Conservation (phyloP, 2,113 vertebrate genomes). For the Gallinago media region DNA sequence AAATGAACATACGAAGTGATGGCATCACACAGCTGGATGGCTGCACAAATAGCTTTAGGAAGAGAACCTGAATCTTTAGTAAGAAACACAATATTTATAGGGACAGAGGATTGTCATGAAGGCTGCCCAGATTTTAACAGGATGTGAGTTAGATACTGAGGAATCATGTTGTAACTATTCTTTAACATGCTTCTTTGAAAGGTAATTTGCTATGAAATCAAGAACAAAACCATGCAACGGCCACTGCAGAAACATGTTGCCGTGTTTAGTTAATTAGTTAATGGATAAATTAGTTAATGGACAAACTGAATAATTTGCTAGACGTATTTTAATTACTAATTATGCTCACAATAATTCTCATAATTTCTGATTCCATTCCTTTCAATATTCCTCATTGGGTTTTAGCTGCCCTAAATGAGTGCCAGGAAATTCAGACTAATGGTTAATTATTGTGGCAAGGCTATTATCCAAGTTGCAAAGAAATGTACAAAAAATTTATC, state of each 20-base stretch:
- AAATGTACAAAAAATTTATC: neutral
- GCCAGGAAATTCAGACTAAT: neutral
- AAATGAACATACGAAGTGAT: neutral
- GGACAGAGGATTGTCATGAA: neutral
- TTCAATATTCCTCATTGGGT: neutral
- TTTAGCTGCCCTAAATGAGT: neutral
- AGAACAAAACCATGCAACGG: neutral
- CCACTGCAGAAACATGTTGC: neutral
- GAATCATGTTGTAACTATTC: neutral
- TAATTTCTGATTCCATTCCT: neutral
- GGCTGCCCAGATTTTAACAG: neutral
- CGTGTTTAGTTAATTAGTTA: neutral
- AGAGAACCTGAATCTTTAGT: neutral
- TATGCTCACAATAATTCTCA: neutral
- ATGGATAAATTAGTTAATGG: neutral
- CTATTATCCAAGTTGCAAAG: neutral
- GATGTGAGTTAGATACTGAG: neutral
- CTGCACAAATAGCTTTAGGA: neutral
- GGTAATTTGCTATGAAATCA: neutral
- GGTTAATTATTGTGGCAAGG: neutral
- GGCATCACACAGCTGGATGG: neutral
- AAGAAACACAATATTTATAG: neutral
- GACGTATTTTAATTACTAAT: neutral
- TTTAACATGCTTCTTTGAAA: neutral
- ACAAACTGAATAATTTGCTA: neutral